These are phyloP conservation scores for Melopsittacus undulatus DNA, from an alignment of 2,797 vertebrate species.

Conservation along the genomic window DNA sequence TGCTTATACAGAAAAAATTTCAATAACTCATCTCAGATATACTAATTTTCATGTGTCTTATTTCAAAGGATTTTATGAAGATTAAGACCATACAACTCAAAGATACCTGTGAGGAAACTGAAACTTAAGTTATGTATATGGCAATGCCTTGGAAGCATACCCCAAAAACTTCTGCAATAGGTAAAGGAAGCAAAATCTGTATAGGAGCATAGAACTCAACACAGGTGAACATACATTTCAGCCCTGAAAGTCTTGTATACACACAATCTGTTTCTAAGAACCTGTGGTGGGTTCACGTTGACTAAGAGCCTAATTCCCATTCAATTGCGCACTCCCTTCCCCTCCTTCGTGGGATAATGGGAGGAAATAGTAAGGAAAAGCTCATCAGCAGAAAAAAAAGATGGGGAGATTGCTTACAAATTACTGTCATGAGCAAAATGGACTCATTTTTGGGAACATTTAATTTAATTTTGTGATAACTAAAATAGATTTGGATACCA, in stretches of 20 bases:
- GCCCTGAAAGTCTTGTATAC: not conserved
- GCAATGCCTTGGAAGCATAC: not conserved
- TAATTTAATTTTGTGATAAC: not conserved
- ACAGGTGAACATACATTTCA: not conserved
- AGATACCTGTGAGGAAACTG: not conserved
- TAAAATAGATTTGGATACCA: not conserved
- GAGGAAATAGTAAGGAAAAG: not conserved
- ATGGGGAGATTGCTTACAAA: not conserved
- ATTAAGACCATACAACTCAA: not conserved
- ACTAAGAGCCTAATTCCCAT: not conserved
- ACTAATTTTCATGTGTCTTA: not conserved
- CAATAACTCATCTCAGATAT: not conserved
- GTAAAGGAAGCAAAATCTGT: not conserved
- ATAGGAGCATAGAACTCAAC: not conserved
- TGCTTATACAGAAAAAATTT: not conserved
- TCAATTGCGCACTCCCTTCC: not conserved
- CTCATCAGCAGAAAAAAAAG: not conserved
- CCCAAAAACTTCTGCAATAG: not conserved
- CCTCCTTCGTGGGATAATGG: not conserved
- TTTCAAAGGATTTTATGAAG: not conserved
- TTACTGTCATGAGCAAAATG: fast-evolving
- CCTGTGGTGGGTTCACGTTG: fast-evolving
- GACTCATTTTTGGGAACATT: not conserved
- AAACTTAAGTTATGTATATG: not conserved
- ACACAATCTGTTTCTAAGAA: not conserved